A percentile compares a stretch with the other conserved stretches of the same genome.
These are phyloP conservation scores for Sebastes fasciatus DNA, from an alignment of 2,113 vertebrate species.

Conservation along the genomic window DNA sequence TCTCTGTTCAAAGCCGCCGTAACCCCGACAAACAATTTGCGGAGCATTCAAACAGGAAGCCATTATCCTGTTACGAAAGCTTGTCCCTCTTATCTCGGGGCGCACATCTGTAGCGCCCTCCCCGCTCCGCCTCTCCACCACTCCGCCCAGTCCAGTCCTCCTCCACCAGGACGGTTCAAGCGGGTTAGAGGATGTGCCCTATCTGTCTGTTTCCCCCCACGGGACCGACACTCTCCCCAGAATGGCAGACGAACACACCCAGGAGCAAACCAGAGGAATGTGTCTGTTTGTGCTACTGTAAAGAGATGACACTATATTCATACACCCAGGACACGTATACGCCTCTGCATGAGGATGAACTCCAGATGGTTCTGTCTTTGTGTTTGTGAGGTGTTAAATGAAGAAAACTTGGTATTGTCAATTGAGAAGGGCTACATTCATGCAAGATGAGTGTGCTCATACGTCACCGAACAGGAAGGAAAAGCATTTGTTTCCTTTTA, in stretches of 20 bases:
- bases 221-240: conserved; percentile 48
- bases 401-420: neutral
- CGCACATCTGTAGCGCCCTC: conserved; percentile 77
- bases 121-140: conserved; percentile 44
- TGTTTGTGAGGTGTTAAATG: neutral
- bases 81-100: conserved; percentile 77
- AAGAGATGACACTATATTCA: conserved; percentile 43
- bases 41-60: conserved; percentile 82
- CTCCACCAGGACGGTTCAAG: conserved; percentile 39
- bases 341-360: neutral
- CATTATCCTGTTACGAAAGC: conserved; percentile 76
- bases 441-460: neutral
- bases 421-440: neutral
- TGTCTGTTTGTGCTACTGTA: conserved; percentile 51
- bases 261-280: conserved; percentile 63
- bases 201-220: conserved; percentile 67
- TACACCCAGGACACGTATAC: neutral
- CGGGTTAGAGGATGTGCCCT: conserved; percentile 75
- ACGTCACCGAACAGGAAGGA: neutral
- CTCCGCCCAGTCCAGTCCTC: conserved; percentile 51
- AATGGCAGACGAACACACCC: conserved; percentile 68
- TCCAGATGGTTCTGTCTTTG: neutral
- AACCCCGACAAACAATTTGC: conserved; percentile 69
- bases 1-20: conserved; percentile 67
- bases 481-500: neutral